Evolutionary conservation across 1,140 invertebrate species (phyloP), one percentile per base, ranked within the genome.

Genomic region (Arion vulgaris): DNA sequence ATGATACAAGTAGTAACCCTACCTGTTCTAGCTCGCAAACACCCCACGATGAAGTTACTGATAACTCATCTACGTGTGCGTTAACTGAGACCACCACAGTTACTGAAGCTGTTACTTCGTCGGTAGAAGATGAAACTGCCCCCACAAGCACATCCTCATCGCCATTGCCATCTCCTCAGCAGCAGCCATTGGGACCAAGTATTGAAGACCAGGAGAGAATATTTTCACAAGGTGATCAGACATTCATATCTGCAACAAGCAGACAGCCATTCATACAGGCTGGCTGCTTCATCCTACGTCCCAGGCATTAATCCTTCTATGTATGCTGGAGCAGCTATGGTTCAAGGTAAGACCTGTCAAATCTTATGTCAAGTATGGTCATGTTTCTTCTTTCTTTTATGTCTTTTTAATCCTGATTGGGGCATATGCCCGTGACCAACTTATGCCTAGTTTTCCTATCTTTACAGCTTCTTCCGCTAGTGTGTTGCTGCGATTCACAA

Each of bases 201-300:
- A 28, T 38, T 39, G 57, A 34, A 39, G 74, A 69, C 19, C 62
- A 80, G 36, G 78, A 80, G 17, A n/a, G 41, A 32, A 38, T 34
- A 9, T 45, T 80, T 49, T 32, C 62, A 19, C 66, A 62, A 34
- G 78, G 78, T 51, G 78, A 80, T 26, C 78, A 80, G 38, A 19
- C 62, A 28, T 80, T 80, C 66, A 80, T 69, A 13, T n/a, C n/a
- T n/a, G n/a, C 62, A 26, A 57, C 77, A 38, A 38, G 66, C 26
- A 69, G 78, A n/a, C 62, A 80, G 45, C 68, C 78, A 17, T 71
- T 80, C 32, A 19, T 71, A 7, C 62, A 11, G 17, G 15, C 78
- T 51, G 66, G 62, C 23, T n/a, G 66, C 13, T 71, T 36, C 45
- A 5, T 34, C 53, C 28, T 78, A 57, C 45, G 51, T 68, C 34